Base-by-base conservation (phyloP, 2,113 vertebrate genomes). In the Eira barbara region DNA sequence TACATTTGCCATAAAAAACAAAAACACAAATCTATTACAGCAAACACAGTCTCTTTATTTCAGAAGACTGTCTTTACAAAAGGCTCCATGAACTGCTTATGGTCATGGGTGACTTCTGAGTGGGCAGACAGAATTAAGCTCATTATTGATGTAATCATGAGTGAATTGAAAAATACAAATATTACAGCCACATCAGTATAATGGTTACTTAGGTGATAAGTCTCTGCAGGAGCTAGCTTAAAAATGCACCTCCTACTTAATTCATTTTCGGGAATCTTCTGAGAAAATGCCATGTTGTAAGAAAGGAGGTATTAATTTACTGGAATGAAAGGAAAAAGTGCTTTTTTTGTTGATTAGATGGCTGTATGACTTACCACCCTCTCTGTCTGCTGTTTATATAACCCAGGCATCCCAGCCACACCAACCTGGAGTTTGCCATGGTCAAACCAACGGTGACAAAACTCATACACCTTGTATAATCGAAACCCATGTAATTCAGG, bases 111-210 rank as follows among this genome's bases (percentile, higher is more conserved):
- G 94, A 88, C 65, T 95, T 95, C 81, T 91, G 63, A 95, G 88
- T 96, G 80, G 80, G 93, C 2, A 13, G 80, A 81, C n/a, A 94
- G 96, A 97, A 97, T 94, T 84, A 96, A 96, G 27, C 93, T 65
- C 76, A 52, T 13, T 52, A 92, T 89, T 42, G 61, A 67, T 57
- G 39, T 86, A 95, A 87, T 95, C 83, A 87, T 55, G 5, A 47
- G 69, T 97, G 88, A 95, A 95, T 91, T 92, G 80, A 84, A 96
- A 95, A 98, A 95, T 96, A 95, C 96, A 97, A 89, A 89, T 65
- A 95, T 95, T 93, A 93, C 14, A 91, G 67, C 55, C 61, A 79
- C 20, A 3, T 97, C 69, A 96, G 31, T 69, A 36, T 94, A 92
- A 97, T 87, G 67, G 69, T 85, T 96, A 92, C 91, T 84, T 97